Evolutionary conservation across 2,797 vertebrate species (phyloP), one percentile per base, ranked within the genome.

Genomic region (Aratinga solstitialis): DNA sequence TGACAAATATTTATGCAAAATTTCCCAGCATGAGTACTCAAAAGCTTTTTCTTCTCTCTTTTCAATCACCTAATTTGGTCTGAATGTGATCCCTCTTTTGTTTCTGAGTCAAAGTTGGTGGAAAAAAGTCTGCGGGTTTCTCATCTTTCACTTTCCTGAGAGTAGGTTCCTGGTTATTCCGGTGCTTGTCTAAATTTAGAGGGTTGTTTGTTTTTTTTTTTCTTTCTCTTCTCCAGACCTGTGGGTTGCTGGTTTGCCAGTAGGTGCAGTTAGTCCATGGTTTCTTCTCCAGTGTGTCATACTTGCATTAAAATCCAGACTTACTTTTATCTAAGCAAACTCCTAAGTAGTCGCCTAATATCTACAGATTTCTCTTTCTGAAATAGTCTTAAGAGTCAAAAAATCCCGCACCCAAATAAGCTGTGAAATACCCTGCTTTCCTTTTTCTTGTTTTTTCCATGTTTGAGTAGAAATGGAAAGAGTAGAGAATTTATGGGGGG

Each of bases 391-490:
- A 32, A 61, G 74, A 34, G 14, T 84, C 27, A 0, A 40, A 51
- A 51, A 50, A 5, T 5, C 0, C 0, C 3, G 3, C 29, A 5
- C 7, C 5, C 23, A 23, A 84, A 72, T 45, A 68, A 81, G 48
- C 40, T 10, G 23, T 76, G 66, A 82, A 69, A 54, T 79, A 24
- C 20, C 7, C 4, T 38, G 11, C 76, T 77, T 80, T 40, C 18
- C 23, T 66, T 45, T 14, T 61, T 93, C 21, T 30, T 90, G 13
- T 61, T 78, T 36, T 54, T 93, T 90, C 24, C 14, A 29, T 1
- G 0, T 84, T 69, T 50, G 29, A 90, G 24, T 76, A 45, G 78
- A 89, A 82, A 76, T 48, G 30, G 36, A 66, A 84, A 34, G 63
- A 53, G 43, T 2, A 50, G 32, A 13, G 38, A 62, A 54, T 74